Base-by-base conservation (phyloP, 2,113 vertebrate species). In the Baryphthengus martii region DNA sequence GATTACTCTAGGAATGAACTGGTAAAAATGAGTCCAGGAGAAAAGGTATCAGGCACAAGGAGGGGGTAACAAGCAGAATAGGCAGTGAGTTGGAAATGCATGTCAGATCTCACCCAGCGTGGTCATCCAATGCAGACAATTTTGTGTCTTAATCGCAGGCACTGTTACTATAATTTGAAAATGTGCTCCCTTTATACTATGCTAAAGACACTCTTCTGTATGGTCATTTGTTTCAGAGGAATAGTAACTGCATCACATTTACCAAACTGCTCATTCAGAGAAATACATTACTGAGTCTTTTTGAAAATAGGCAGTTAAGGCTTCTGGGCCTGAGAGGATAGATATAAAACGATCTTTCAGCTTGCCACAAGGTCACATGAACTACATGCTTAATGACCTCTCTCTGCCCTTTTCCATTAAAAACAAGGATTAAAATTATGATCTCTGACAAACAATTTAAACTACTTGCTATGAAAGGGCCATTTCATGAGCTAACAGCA, bases 221-320 rank as follows among this genome's bases (percentile, higher is more conserved):
- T 3, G 11, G 12, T 28, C 13, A 19, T 15, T 91, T 88, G 44
- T 85, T 94, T 94, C 85, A 66, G 58, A 49, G 92, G 91, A 97
- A 87, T 94, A 74, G 61, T 89, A 96, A 94, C 82, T 95, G 20
- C n/a, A 68, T 61, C 74, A 66, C 78, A 70, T 93, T 83, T 91
- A 63, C 74, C 35, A 93, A 84, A 96, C 95, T 90, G 86, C 37
- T 76, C 73, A 74, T 89, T 97, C 82, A 93, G 82, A 91, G 91
- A 81, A 93, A 74, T 63, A 79, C 71, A 90, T 91, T 89, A 77
- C 65, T 49, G 45, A 84, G 56, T 31, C 53, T 49, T 94, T 86
- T 86, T 92, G 73, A 94, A 96, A 93, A 93, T 24, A 89, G 88
- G 61, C 91, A 85, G 93, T 95, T 98, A 93, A 70, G 79, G 11